Evolutionary conservation across 2,113 vertebrate genomes (phyloP).

Genomic region (Calyptomena viridis): DNA sequence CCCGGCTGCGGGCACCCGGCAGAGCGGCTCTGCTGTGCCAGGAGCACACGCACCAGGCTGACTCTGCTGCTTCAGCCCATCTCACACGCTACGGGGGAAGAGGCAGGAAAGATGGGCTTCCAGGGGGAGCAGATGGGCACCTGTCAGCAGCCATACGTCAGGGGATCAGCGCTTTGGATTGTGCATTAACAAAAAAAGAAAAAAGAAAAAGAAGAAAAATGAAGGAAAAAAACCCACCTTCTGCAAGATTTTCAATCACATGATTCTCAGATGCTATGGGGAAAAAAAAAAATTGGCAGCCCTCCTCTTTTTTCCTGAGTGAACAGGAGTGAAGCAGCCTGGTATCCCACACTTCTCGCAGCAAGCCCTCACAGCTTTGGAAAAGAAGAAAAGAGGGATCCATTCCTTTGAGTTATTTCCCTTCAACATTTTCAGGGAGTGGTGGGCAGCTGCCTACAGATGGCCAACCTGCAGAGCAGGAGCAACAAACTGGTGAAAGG

Average conservation of each 20-base stretch:
- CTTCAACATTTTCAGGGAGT: neutral
- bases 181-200: neutral
- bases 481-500: neutral
- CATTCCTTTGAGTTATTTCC: neutral
- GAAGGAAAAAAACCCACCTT: neutral
- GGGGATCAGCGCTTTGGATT: slow-evolving; percentile 9
- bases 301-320: neutral
- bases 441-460: neutral
- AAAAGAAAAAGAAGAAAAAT: accelerated
- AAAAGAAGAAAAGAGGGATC: neutral
- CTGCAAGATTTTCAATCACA: slow-evolving; percentile 6
- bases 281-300: slow-evolving; percentile 1
- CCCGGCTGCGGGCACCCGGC: neutral
- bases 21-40: neutral
- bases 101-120: neutral
- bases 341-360: neutral
- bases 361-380: neutral
- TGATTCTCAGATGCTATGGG: slow-evolving; percentile 30
- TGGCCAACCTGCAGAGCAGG: neutral
- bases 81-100: neutral
- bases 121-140: neutral
- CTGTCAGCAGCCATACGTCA: slow-evolving; percentile 48
- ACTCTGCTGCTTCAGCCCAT: neutral
- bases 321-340: neutral
- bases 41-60: neutral